phyloP scores from a whole-genome alignment of 2,797 vertebrate species.

The Crocidura indochinensis region DNA sequence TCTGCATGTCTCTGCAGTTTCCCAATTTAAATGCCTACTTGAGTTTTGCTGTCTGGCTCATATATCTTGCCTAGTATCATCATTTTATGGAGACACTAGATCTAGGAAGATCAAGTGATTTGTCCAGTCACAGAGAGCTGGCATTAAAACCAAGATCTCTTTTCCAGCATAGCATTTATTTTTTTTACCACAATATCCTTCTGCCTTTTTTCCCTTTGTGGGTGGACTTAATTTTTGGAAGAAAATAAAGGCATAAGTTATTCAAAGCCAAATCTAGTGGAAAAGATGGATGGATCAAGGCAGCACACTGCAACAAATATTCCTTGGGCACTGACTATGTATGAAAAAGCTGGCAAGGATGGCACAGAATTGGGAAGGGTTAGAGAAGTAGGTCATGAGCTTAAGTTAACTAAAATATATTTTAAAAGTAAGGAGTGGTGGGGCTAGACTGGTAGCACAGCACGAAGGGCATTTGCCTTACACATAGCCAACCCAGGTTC shows the following conservation, averaged over 20 bases:
- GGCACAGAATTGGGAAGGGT: neutral
- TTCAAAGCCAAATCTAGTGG: conserved; percentile 56
- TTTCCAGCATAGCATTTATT: conserved; percentile 49
- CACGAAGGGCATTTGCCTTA: too few relatives aligned
- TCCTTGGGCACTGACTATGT: neutral
- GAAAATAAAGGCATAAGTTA: neutral
- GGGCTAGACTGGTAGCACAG: too few relatives aligned
- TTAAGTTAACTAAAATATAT: conserved; percentile 60
- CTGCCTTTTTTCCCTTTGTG: conserved; percentile 56
- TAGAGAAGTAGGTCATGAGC: neutral
- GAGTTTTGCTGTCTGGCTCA: neutral
- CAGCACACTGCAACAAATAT: neutral
- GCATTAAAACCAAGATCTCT: conserved; percentile 36
- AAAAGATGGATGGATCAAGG: conserved; percentile 47
- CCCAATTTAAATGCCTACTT: neutral
- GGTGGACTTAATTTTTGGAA: conserved; percentile 41
- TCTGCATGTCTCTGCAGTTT: neutral
- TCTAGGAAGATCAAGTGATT: conserved; percentile 48
- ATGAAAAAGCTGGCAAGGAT: neutral
- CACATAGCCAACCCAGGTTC: too few relatives aligned
- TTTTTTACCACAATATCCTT: conserved; percentile 52
- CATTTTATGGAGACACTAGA: conserved; percentile 38
- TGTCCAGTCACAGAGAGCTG: conserved; percentile 36
- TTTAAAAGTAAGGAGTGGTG: too few relatives aligned
- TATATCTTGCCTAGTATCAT: neutral